Evolutionary conservation across 37 sponge, comb jelly and placozoan species (phyloP).

Genomic region (Ephydatia muelleri): DNA sequence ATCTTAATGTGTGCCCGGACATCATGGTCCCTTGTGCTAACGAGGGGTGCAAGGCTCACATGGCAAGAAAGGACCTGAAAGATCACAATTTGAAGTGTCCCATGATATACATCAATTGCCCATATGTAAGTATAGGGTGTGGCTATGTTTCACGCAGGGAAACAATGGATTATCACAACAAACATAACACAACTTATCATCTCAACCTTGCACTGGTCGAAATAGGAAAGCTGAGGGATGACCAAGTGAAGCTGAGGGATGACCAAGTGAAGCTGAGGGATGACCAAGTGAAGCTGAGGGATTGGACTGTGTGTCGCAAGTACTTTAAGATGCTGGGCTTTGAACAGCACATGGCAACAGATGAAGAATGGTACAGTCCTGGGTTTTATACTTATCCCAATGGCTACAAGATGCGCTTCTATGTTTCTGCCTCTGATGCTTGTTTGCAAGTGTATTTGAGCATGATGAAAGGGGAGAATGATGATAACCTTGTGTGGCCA

Average conservation of each 20-base stretch:
- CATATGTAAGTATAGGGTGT: not conserved
- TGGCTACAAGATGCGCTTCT: slow-evolving; percentile 21
- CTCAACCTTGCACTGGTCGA: not conserved
- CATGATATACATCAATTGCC: not conserved
- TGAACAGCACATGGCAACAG: not conserved
- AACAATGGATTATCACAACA: not conserved
- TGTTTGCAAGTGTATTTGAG: not conserved
- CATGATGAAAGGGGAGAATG: slow-evolving; percentile 20
- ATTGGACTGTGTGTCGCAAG: no score
- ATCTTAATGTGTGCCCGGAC: not conserved
- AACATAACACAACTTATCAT: not conserved
- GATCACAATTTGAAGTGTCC: not conserved
- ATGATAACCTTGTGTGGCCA: slow-evolving; percentile 22
- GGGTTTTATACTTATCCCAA: slow-evolving; percentile 8
- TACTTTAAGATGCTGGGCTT: not conserved
- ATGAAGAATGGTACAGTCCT: slow-evolving; percentile 12
- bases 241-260: no score
- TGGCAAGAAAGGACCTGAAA: not conserved
- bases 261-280: no score
- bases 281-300: no score
- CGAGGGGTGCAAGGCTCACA: not conserved
- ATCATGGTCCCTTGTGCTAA: not conserved
- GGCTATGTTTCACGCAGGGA: not conserved
- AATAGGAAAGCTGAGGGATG: not conserved
- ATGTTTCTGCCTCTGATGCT: not conserved